Evolutionary conservation across 2,113 vertebrate genomes (phyloP).

Genomic region (Gorilla gorilla): DNA sequence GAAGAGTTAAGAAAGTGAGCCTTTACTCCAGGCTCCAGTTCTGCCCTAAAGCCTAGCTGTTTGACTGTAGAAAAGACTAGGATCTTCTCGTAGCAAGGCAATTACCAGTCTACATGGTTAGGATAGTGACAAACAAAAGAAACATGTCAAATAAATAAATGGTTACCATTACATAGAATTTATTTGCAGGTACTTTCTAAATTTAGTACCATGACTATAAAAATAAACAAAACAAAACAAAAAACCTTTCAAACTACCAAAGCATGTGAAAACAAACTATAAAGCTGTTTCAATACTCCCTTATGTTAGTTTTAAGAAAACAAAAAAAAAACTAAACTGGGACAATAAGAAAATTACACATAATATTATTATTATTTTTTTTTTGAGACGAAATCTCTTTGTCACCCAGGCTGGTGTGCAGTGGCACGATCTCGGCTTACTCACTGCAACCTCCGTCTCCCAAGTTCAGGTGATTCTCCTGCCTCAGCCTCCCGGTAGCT

Average conservation of each 20-base stretch:
- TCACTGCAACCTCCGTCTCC: too few species aligned
- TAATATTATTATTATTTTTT: too few species aligned
- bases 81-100: neutral
- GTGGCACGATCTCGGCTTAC: too few species aligned
- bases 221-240: neutral
- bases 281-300: constrained; percentile 1
- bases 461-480: too few species aligned
- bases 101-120: neutral
- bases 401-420: too few species aligned
- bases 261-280: neutral
- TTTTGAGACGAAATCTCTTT: too few species aligned
- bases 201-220: neutral
- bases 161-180: neutral
- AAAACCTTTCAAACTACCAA: neutral
- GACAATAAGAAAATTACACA: neutral
- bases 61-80: neutral
- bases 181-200: neutral
- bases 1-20: neutral
- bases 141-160: neutral
- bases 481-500: too few species aligned
- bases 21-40: neutral
- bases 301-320: neutral
- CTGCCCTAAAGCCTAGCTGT: neutral
- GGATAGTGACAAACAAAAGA: neutral
- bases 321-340: neutral